Evolutionary conservation across 2,888 invertebrate genomes (phyloP), one percentile per base, ranked within the genome.

Genomic region (Coelinius sp.): DNA sequence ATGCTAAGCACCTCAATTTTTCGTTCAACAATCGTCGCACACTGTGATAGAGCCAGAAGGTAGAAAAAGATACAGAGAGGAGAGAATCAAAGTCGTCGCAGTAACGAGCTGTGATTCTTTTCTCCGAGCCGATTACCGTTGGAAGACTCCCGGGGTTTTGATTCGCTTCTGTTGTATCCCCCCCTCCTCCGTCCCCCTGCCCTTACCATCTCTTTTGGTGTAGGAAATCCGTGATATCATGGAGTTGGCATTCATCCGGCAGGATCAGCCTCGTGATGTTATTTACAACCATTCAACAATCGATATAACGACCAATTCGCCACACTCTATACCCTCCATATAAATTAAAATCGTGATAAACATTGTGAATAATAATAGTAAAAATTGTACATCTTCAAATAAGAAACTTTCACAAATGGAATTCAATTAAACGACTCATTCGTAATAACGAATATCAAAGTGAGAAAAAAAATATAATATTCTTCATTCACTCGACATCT

Each of bases 341-440:
- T 56, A 14, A 68, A 68, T 59, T 25, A 22, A 41, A 38, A 65
- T 44, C 41, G 22, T 12, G 22, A 24, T 17, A 59, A 59, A 38
- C 25, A 53, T 53, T 53, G 25, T 24, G 52, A 52, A 22, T 52
- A 25, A 25, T 6, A n/a, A 53, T 24, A 10, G n/a, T n/a, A 27
- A 25, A 27, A 53, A 2, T n/a, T 5, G n/a, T n/a, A 53, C 53
- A 53, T 53, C 27, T 25, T 53, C 53, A 25, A 53, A 25, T 53
- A 53, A 53, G 53, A 53, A 53, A 53, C 12, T 25, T n/a, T 53
- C 25, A 46, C 52, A 68, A 74, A 25, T 68, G 68, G 62, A 41
- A 65, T 66, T 65, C 66, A 74, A 74, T 68, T 68, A 71, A 74
- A 68, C 65, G 65, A 68, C 68, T 71, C 59, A 44, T 68, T 44